Base-by-base conservation (phyloP, 2,888 invertebrate species). In the Cactoblastis cactorum region DNA sequence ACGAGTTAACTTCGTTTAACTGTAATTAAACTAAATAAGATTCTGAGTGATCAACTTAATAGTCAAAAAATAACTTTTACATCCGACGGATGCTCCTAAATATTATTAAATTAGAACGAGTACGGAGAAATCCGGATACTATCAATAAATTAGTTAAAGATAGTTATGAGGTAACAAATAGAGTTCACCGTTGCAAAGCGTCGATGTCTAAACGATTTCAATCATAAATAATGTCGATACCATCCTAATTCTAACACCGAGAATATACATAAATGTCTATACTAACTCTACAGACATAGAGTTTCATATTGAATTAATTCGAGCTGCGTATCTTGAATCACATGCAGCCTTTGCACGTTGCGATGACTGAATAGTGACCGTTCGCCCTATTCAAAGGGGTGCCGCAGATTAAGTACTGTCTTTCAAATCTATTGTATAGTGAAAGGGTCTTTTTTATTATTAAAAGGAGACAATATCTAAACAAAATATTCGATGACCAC, bases 401-500 rank as follows among this genome's bases (percentile, higher is more conserved):
- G 75, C 76, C 71, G 62, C 63, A 65, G 65, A 75, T 71, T 74
- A 75, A 74, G 74, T 66, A 71, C 67, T 75, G 69, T 77, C 77
- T 80, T 83, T 79, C 57, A 73, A 72, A 69, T 55, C 60, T 65
- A 71, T 74, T 77, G 61, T 69, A 72, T 70, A 71, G 53, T 58
- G 57, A 69, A 77, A 80, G 68, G 85, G 87, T 74, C 69, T 72
- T 77, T 74, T 80, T 81, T 77, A 62, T 53, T 66, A 58, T n/a
- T n/a, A n/a, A n/a, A 60, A 58, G 69, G 61, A 79, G 77, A 80
- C 77, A 77, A 77, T 76, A 67, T 65, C 61, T 67, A 76, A 76
- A 82, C 82, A 82, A 86, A 78, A 71, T 67, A 68, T 75, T 74
- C 78, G 83, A 85, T 86, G 82, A 80, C 77, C 83, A 69, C 80